Conservation (phyloP, 1,140 invertebrate species). For the Augochlora pura region DNA sequence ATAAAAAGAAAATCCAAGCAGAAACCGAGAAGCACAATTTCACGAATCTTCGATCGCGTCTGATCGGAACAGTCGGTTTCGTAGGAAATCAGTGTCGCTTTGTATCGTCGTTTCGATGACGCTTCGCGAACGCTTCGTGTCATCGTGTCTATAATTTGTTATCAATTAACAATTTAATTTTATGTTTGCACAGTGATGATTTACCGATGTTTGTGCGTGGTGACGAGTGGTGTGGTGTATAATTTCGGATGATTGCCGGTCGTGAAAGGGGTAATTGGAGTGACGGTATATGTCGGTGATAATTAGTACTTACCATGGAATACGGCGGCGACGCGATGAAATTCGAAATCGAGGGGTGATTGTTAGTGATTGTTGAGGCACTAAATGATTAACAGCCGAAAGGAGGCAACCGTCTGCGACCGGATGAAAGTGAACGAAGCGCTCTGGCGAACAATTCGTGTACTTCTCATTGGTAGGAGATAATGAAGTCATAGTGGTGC, state of each 20-base stretch:
- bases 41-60: neutral
- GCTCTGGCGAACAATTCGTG: constrained; percentile 48
- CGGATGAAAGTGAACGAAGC: constrained; percentile 28
- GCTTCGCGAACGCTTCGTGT: neutral
- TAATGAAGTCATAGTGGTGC: constrained; percentile 41
- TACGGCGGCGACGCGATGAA: neutral
- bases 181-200: neutral
- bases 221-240: neutral
- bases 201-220: neutral
- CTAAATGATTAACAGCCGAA: constrained; percentile 28
- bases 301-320: constrained; percentile 8
- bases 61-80: neutral
- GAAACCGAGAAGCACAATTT: neutral
- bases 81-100: neutral
- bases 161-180: neutral
- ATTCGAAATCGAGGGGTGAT: neutral
- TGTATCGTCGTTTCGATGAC: neutral
- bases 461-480: constrained; percentile 39
- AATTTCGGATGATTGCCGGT: neutral
- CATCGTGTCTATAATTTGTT: neutral
- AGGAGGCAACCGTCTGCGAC: constrained; percentile 32
- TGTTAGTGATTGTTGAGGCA: neutral
- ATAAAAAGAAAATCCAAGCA: neutral
- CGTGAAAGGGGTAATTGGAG: neutral
- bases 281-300: neutral